Evolutionary conservation across 2,113 vertebrate genomes (phyloP), one percentile per base, ranked within the genome.

Genomic region (Agapornis roseicollis): DNA sequence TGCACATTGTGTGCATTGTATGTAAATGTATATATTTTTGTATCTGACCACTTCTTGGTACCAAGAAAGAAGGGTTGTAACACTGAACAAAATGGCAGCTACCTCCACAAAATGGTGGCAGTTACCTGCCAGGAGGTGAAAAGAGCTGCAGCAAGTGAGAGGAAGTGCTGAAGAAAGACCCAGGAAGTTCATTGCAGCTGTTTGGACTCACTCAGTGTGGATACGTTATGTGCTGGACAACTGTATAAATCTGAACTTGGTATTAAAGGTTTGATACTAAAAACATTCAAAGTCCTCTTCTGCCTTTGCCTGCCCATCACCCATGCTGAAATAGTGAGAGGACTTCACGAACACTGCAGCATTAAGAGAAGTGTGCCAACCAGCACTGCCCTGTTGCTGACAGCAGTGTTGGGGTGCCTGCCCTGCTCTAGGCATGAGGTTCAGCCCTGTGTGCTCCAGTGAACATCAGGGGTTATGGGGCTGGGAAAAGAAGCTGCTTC

Each of bases 271-370:
- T n/a, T 6, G 6, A 68, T 28, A 1, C 8, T 63, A 72, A 81
- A 90, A 50, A 5, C 8, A 22, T 68, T 63, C 8, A 16, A 13
- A 3, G 11, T 46, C 8, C 4, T 28, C 37, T 47, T 46, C 7
- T n/a, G 2, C 1, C 0, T 24, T 13, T 71, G 11, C 29, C 18
- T 44, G 11, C 9, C 25, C 24, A 35, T 47, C 0, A 0, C 11
- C 25, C 37, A 18, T 14, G 9, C 31, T 69, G 29, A 63, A 2
- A 31, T 2, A 44, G 9, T 44, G 16, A 35, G 6, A 1, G 6
- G 3, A 42, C n/a, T 22, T 60, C 17, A 24, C 1, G 8, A 41
- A 33, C 16, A 11, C 39, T 31, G 17, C 14, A 65, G 22, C 13
- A 14, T 9, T 46, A 19, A 24, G 10, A 5, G 4, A 80, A 41